phyloP scores from a whole-genome alignment of 2,888 invertebrate species.

The Malthinus flaveolus region DNA sequence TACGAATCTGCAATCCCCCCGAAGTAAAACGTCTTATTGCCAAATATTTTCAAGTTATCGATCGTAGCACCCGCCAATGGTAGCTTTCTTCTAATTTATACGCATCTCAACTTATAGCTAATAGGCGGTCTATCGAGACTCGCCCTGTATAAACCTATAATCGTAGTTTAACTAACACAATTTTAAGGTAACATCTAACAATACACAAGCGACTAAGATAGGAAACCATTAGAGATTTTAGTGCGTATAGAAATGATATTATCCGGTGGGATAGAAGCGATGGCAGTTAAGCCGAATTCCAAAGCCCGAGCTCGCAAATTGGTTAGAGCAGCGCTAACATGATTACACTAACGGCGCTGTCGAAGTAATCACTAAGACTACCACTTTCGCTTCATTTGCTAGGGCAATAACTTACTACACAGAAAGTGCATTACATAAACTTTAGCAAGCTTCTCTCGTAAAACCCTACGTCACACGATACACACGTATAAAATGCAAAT shows the following conservation, averaged over 20 bases:
- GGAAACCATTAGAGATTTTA: conserved; percentile 28
- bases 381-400: conserved; percentile 38
- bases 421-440: conserved; percentile 38
- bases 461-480: conserved; percentile 30
- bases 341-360: conserved; percentile 38
- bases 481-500: conserved; percentile 33
- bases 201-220: conserved; percentile 9
- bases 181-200: conserved; percentile 4
- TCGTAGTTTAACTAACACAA: not conserved
- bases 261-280: conserved; percentile 31
- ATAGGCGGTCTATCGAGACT: too few species aligned
- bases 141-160: too few species aligned
- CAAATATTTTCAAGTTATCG: too few species aligned
- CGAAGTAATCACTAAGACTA: conserved; percentile 37
- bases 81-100: too few species aligned
- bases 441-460: conserved; percentile 28
- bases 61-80: too few species aligned
- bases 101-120: too few species aligned
- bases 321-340: conserved; percentile 37
- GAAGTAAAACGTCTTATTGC: too few species aligned
- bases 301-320: conserved; percentile 35
- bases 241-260: conserved; percentile 33
- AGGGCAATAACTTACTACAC: conserved; percentile 36
- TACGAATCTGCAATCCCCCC: too few species aligned
- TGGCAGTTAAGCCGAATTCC: conserved; percentile 37